A percentile compares a stretch with the other conserved stretches of the same genome.
Conservation (phyloP, 64 coral and sea anemone species). For the Montipora efflorescens region DNA sequence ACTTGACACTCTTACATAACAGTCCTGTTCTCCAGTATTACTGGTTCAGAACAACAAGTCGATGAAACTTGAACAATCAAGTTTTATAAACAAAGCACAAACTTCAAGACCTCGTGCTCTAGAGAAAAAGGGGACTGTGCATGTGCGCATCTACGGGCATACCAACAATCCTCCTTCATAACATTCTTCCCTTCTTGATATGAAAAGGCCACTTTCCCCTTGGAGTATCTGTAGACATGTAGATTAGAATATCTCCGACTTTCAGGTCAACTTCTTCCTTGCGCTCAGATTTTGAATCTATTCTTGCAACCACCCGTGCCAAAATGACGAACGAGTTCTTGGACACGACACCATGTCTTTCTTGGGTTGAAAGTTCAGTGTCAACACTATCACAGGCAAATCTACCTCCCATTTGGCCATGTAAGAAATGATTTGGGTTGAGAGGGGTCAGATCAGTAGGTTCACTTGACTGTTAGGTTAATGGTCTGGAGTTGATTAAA, state of each 20-base stretch:
- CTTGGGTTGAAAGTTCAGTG: not conserved
- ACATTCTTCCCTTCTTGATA: too few relatives aligned
- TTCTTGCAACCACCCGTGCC: not conserved
- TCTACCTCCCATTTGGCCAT: not conserved
- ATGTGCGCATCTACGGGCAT: too few relatives aligned
- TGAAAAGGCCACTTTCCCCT: not conserved
- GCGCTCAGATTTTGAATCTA: constrained; percentile 8
- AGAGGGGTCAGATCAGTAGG: constrained; percentile 6
- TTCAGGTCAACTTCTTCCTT: not conserved
- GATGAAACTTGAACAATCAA: too few relatives aligned
- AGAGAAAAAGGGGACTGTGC: too few relatives aligned
- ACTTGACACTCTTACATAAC: too few relatives aligned
- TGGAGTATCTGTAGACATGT: not conserved
- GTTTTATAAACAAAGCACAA: too few relatives aligned
- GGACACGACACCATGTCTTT: not conserved
- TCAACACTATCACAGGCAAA: not conserved
- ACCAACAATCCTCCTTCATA: too few relatives aligned
- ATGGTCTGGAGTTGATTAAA: not conserved
- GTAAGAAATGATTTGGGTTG: not conserved
- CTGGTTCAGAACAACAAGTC: too few relatives aligned
- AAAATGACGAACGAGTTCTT: not conserved
- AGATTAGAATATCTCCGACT: not conserved
- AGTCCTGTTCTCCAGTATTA: too few relatives aligned
- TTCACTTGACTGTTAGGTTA: constrained; percentile 36
- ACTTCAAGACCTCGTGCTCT: too few relatives aligned